Percentiles rank a stretch among this genome's conserved stretches.
These are phyloP conservation scores for Nymphalis polychloros DNA, from an alignment of 2,888 invertebrate genomes.

Conservation along the genomic window DNA sequence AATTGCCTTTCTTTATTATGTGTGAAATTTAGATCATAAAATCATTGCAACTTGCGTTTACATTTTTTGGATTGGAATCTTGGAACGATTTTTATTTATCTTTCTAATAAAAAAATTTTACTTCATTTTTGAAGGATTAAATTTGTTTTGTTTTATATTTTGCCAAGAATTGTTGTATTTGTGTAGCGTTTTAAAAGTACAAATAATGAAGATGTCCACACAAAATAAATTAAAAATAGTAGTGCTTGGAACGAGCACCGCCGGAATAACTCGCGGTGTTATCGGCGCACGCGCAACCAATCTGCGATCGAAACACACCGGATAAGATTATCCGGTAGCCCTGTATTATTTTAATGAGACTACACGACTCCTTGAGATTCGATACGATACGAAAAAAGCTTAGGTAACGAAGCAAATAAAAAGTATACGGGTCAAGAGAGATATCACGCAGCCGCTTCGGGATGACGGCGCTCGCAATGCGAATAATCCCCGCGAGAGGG, in stretches of 20 bases:
- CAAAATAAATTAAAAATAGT: conserved; percentile 74
- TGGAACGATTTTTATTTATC: neutral
- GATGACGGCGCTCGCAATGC: conserved; percentile 59
- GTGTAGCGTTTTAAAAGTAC: conserved; percentile 45
- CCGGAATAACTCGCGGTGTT: conserved; percentile 77
- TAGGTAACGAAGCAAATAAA: conserved; percentile 78
- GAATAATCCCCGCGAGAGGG: conserved; percentile 56
- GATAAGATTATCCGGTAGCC: conserved; percentile 82
- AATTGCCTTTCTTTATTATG: conserved; percentile 80
- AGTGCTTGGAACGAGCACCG: conserved; percentile 75
- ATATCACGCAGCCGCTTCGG: conserved; percentile 67
- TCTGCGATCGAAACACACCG: conserved; percentile 80
- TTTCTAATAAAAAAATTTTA: conserved; percentile 7
- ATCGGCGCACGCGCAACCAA: conserved; percentile 80
- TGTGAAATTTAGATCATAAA: conserved; percentile 76
- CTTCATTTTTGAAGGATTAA: neutral
- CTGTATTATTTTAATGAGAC: conserved; percentile 82
- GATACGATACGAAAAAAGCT: conserved; percentile 75
- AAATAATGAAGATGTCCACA: conserved; percentile 78
- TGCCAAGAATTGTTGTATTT: neutral
- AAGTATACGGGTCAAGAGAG: conserved; percentile 75
- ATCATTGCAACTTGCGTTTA: conserved; percentile 44
- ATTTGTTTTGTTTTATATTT: neutral
- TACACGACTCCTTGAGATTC: conserved; percentile 79
- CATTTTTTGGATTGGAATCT: conserved; percentile 15